Evolutionary conservation across 2,888 invertebrate genomes (phyloP).

Genomic region (Sarcophaga rosellei): DNA sequence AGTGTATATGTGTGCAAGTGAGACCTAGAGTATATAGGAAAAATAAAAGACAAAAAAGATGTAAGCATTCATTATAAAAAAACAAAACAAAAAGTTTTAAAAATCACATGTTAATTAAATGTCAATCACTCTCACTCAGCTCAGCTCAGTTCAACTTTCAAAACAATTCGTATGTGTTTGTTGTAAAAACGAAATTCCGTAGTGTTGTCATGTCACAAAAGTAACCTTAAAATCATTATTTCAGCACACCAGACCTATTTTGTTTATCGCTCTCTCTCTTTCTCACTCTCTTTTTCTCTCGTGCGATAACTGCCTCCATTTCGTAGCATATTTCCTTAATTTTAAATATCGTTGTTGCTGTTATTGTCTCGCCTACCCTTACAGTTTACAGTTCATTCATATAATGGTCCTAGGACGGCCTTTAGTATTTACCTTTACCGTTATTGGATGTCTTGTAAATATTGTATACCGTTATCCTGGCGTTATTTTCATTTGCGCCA

Average conservation of each 20-base stretch:
- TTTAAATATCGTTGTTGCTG: conserved; percentile 38
- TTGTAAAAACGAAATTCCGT: conserved; percentile 22
- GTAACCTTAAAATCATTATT: conserved; percentile 40
- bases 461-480: conserved; percentile 43
- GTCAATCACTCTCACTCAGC: conserved; percentile 34
- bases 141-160: conserved; percentile 18
- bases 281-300: neutral
- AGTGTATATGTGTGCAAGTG: neutral
- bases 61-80: conserved; percentile 57
- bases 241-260: neutral
- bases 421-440: conserved; percentile 22
- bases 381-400: conserved; percentile 1
- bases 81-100: no score
- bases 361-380: neutral
- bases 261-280: neutral
- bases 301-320: conserved; percentile 22
- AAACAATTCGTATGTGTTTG: conserved; percentile 20
- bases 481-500: conserved; percentile 49
- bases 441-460: conserved; percentile 46
- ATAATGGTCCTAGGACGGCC: conserved; percentile 49
- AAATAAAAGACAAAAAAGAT: conserved; percentile 42
- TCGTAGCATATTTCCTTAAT: conserved; percentile 43
- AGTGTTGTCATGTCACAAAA: conserved; percentile 34
- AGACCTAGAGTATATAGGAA: conserved; percentile 12
- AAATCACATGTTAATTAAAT: conserved; percentile 32